phyloP scores from a whole-genome alignment of 1,140 invertebrate genomes.

The Drosophila dunni region DNA sequence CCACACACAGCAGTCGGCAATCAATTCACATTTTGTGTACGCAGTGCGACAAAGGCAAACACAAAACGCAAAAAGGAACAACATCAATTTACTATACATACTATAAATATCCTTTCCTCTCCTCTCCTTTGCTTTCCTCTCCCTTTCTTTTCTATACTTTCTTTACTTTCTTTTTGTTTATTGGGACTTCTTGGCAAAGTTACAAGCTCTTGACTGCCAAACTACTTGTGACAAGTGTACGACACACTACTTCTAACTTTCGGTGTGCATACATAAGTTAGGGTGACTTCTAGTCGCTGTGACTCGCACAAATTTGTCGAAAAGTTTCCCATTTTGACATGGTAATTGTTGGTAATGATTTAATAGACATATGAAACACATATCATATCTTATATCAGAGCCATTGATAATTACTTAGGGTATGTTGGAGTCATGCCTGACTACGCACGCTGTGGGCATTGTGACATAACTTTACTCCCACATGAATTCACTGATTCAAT shows the following conservation, averaged over 20 bases:
- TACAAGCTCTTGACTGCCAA: background rate
- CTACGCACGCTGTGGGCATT: background rate
- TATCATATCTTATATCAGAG: background rate
- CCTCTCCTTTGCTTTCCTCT: too few relatives aligned
- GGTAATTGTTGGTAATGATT: background rate
- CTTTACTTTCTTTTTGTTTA: too few relatives aligned
- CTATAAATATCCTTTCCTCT: background rate
- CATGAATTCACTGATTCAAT: too few relatives aligned
- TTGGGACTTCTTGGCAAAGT: background rate
- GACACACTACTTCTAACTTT: too few relatives aligned
- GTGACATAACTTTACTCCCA: too few relatives aligned
- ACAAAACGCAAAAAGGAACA: slow-evolving; percentile 5
- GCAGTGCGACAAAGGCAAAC: slow-evolving; percentile 3
- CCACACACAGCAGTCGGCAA: slow-evolving; percentile 5
- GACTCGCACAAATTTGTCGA: too few relatives aligned
- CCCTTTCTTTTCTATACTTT: too few relatives aligned
- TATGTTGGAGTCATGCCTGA: background rate
- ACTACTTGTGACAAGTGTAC: background rate
- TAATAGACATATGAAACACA: background rate
- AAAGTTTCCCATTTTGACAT: too few relatives aligned
- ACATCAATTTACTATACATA: background rate
- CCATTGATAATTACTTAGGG: background rate
- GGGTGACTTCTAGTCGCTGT: too few relatives aligned
- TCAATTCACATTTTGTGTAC: slow-evolving; percentile 19
- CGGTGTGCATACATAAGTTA: too few relatives aligned